Evolutionary conservation across 2,888 invertebrate genomes (phyloP), one percentile per base, ranked within the genome.

Genomic region (Sarcophaga rosellei): DNA sequence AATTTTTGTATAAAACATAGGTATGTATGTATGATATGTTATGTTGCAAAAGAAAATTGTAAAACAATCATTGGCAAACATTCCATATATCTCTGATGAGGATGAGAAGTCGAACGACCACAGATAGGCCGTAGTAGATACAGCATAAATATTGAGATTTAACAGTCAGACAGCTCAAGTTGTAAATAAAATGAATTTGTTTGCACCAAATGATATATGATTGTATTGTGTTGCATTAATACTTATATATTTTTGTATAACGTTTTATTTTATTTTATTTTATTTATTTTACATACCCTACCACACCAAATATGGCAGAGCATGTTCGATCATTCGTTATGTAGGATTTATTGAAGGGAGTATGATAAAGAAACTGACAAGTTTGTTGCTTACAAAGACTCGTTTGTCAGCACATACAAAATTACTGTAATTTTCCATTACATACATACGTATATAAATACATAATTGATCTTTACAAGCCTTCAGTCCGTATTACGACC

Each of bases 201-300:
- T 65, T 73, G 47, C 15, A 76, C 20, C 70, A 81, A 76, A 76
- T 76, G 63, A 84, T 79, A 44, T 84, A 63, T 59, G 63, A 84
- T 69, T 62, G 74, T 59, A 47, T 65, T 76, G 63, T 25, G 20
- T 72, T 63, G 35, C 35, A 35, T 35, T 35, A 35, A 35, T 6
- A 35, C 35, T 35, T 35, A 44, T 0, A 44, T 0, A 21, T 72
- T 59, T n/a, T 72, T 44, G 15, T 47, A 47, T 47, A 47, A 47
- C 1, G 3, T 70, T 53, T 68, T 61, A 45, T 21, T 44, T 65
- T 65, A 45, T 21, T 44, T 65, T 65, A n/a, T 66, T 44, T 44
- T 15, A 35, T 35, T 35, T 35, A 35, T 35, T 35, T 35, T 35
- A 1, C 6, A 35, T 35, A 35, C 35, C 35, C 35, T 25, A 25